Conservation (phyloP, 2,888 invertebrate genomes). For the Geotrupes spiniger region DNA sequence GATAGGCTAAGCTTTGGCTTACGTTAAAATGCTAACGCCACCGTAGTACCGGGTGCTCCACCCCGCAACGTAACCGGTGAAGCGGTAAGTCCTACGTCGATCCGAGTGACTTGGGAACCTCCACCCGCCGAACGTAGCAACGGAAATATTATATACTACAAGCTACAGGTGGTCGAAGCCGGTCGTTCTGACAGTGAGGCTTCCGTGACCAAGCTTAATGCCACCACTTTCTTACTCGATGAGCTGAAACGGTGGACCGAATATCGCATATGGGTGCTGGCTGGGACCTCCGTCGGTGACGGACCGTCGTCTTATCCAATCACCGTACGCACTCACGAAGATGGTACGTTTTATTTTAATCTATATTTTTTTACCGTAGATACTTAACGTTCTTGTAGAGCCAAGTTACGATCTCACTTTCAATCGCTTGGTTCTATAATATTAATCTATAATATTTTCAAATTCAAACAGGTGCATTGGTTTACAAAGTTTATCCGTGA, state of each 20-base stretch:
- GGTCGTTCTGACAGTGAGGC: slow-evolving; percentile 84
- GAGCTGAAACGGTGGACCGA: slow-evolving; percentile 93
- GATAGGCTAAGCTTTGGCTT: slow-evolving; percentile 42
- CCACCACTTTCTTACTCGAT: slow-evolving; percentile 77
- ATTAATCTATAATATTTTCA: slow-evolving; percentile 10
- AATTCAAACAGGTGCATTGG: slow-evolving; percentile 16
- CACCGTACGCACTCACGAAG: slow-evolving; percentile 93
- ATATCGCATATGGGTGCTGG: slow-evolving; percentile 95
- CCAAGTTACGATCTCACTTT: slow-evolving; percentile 8
- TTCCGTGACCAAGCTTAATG: slow-evolving; percentile 73
- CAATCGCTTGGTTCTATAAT: slow-evolving; percentile 16
- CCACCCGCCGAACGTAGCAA: slow-evolving; percentile 88
- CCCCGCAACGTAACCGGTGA: slow-evolving; percentile 90
- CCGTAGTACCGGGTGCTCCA: slow-evolving; percentile 91
- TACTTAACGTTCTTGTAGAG: slow-evolving; percentile 27
- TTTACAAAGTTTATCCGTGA: slow-evolving; percentile 8
- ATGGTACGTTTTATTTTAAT: slow-evolving; percentile 78
- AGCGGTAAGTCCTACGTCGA: slow-evolving; percentile 84
- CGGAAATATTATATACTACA: slow-evolving; percentile 93
- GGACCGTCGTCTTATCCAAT: slow-evolving; percentile 91
- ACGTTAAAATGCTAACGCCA: slow-evolving; percentile 42
- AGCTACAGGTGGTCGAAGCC: slow-evolving; percentile 84
- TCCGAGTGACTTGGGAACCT: slow-evolving; percentile 89
- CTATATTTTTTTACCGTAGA: too few relatives aligned
- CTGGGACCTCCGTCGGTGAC: slow-evolving; percentile 94